Evolutionary conservation across 2,113 vertebrate species (phyloP).

Genomic region (Thomomys bottae): DNA sequence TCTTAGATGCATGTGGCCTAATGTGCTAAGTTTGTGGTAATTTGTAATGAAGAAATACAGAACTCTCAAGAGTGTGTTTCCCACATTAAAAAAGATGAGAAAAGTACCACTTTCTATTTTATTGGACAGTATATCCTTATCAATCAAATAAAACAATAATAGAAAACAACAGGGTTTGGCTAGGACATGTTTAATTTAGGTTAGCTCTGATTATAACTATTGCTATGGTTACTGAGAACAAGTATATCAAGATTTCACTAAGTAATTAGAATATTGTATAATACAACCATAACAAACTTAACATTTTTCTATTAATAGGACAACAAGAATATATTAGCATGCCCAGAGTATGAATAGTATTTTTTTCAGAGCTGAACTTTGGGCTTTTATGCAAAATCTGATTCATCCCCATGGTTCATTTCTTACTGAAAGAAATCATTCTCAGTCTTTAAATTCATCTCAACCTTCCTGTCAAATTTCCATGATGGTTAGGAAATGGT

Average conservation of each 20-base stretch:
- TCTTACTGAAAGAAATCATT: slow-evolving; percentile 24
- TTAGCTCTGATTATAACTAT: background rate
- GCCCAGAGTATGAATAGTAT: background rate
- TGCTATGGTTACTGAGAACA: background rate
- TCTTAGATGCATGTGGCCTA: background rate
- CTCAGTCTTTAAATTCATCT: slow-evolving; percentile 25
- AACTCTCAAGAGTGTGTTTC: background rate
- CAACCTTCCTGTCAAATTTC: slow-evolving; percentile 36
- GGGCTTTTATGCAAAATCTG: slow-evolving; percentile 32
- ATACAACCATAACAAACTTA: background rate
- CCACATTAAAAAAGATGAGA: background rate
- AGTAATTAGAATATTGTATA: background rate
- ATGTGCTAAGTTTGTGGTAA: background rate
- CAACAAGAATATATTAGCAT: background rate
- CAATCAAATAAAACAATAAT: background rate
- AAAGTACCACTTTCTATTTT: background rate
- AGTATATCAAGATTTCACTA: slow-evolving; percentile 13
- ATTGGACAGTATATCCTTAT: background rate
- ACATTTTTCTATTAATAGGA: slow-evolving; percentile 12
- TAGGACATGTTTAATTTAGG: background rate
- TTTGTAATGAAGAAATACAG: background rate
- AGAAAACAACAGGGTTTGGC: background rate
- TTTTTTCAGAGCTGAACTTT: slow-evolving; percentile 1
- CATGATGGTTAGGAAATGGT: slow-evolving; percentile 38
- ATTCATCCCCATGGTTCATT: slow-evolving; percentile 1